phyloP scores from a whole-genome alignment of 2,888 invertebrate species.

The Drosophila rellima region DNA sequence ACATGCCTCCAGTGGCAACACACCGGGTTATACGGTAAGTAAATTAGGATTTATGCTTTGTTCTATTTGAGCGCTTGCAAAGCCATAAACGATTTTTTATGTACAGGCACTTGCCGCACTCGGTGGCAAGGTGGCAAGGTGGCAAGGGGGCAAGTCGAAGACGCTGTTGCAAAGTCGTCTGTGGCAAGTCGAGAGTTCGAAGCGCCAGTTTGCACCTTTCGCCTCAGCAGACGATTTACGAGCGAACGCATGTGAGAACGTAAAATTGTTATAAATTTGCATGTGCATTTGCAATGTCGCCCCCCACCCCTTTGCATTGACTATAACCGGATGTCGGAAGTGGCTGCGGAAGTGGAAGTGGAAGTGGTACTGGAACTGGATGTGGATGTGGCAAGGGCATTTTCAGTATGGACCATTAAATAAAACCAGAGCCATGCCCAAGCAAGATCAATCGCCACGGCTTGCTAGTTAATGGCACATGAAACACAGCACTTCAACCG shows the following conservation, averaged over 20 bases:
- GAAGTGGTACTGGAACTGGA: constrained; percentile 5
- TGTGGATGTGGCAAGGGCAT: constrained; percentile 3
- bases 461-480: constrained; percentile 75
- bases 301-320: neutral
- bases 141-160: constrained; percentile 22
- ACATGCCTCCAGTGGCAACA: constrained; percentile 61
- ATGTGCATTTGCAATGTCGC: constrained; percentile 58
- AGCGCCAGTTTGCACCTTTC: constrained; percentile 73
- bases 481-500: constrained; percentile 54
- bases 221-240: constrained; percentile 72
- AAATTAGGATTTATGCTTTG: constrained; percentile 81
- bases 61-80: constrained; percentile 79
- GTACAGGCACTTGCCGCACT: constrained; percentile 68
- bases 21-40: constrained; percentile 68
- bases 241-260: constrained; percentile 75
- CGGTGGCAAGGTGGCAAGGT: constrained; percentile 26
- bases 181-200: constrained; percentile 41
- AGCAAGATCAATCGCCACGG: constrained; percentile 75
- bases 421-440: constrained; percentile 50
- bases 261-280: constrained; percentile 80
- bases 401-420: constrained; percentile 56
- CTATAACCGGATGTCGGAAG: constrained; percentile 18
- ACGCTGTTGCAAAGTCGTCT: constrained; percentile 30
- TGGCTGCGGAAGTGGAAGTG: constrained; percentile 25
- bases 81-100: constrained; percentile 79